phyloP scores from a whole-genome alignment of 2,797 vertebrate genomes.

The Myripristis jacobus region DNA sequence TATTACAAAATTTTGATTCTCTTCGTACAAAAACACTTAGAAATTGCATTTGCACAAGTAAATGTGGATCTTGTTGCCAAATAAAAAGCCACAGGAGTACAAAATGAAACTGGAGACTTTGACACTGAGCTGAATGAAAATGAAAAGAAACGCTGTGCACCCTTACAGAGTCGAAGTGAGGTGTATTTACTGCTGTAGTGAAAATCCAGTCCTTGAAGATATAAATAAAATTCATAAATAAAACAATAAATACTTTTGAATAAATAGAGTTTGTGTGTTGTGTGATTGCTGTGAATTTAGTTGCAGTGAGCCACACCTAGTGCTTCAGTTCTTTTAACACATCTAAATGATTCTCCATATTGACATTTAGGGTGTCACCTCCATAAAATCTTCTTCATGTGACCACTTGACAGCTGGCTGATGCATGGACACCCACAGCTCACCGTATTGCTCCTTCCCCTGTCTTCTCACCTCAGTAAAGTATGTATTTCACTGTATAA shows the following conservation, averaged over 20 bases:
- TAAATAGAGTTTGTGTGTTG: conserved; percentile 80
- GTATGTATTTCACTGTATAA: conserved; percentile 45
- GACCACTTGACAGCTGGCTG: conserved; percentile 34
- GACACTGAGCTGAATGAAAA: conserved; percentile 82
- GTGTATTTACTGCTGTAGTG: conserved; percentile 65
- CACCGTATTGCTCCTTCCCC: conserved; percentile 45
- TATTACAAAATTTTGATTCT: conserved; percentile 96
- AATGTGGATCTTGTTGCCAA: conserved; percentile 89
- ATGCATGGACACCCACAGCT: conserved; percentile 52
- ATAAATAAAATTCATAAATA: conserved; percentile 81
- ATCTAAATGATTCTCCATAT: conserved; percentile 38
- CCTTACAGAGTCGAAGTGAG: conserved; percentile 55
- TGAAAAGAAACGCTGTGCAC: conserved; percentile 45
- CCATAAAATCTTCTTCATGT: conserved; percentile 28
- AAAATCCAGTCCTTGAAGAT: conserved; percentile 83
- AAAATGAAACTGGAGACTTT: conserved; percentile 84
- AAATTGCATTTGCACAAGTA: conserved; percentile 99
- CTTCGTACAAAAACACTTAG: conserved; percentile 98
- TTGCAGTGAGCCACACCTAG: conserved; percentile 52
- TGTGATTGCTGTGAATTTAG: conserved; percentile 75
- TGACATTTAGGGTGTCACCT: conserved; percentile 44
- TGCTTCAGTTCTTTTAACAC: conserved; percentile 19
- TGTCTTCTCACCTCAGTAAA: conserved; percentile 27
- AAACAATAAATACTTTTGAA: conserved; percentile 82
- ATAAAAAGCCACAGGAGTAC: conserved; percentile 79